A percentile compares a stretch with the other conserved stretches of the same genome.
These are phyloP conservation scores for Myotis daubentonii DNA, from an alignment of 2,797 vertebrate species.

Conservation along the genomic window DNA sequence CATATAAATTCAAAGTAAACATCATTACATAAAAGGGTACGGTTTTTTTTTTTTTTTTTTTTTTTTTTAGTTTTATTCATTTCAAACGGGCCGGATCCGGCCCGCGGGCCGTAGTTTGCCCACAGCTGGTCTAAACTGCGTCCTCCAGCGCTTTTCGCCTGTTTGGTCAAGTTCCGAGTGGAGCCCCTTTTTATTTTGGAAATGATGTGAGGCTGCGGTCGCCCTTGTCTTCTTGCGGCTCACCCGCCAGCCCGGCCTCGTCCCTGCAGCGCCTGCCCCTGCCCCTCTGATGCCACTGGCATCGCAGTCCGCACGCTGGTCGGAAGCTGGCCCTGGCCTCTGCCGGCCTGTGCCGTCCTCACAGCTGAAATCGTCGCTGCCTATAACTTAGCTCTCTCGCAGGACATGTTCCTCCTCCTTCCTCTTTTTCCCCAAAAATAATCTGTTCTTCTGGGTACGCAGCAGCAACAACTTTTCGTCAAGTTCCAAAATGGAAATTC, in stretches of 20 bases:
- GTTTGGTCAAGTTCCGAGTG: background rate
- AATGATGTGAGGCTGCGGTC: background rate
- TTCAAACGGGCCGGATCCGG: too few relatives aligned
- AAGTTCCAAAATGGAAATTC: background rate
- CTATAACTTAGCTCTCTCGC: background rate
- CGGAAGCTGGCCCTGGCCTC: background rate
- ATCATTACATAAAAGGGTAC: too few relatives aligned
- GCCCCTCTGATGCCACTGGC: background rate
- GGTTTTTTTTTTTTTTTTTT: too few relatives aligned
- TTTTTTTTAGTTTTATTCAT: too few relatives aligned
- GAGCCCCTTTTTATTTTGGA: background rate
- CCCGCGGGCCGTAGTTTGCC: too few relatives aligned
- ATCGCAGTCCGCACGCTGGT: background rate
- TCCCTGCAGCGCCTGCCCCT: too few relatives aligned
- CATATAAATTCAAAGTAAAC: too few relatives aligned
- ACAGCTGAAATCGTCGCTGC: background rate
- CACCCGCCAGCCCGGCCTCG: background rate
- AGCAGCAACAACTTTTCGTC: conserved; percentile 25
- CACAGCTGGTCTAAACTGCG: background rate
- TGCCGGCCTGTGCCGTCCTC: background rate
- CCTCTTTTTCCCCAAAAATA: background rate
- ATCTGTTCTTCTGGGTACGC: background rate
- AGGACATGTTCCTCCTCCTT: background rate
- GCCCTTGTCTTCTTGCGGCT: background rate
- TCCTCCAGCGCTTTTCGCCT: background rate